Conservation (phyloP, 2,113 vertebrate species). For the Tetrao urogallus region DNA sequence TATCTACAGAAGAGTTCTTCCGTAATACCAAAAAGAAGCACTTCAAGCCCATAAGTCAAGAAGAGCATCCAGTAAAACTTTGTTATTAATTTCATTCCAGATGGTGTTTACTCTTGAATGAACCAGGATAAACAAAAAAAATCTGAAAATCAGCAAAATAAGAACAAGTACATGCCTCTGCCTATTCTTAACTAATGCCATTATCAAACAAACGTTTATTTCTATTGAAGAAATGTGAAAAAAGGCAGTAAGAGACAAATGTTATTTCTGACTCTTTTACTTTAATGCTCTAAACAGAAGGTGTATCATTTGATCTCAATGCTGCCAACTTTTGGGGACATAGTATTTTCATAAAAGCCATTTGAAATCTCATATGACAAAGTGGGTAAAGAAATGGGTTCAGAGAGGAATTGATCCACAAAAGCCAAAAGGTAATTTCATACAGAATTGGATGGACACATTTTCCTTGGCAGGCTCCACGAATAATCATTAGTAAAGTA, state of each 20-base stretch:
- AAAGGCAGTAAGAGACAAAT: neutral
- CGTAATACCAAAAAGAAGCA: neutral
- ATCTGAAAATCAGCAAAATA: neutral
- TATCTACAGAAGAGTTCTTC: neutral
- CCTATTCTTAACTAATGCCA: neutral
- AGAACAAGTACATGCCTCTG: neutral
- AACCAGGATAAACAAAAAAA: neutral
- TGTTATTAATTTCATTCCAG: neutral
- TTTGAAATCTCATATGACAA: slow-evolving; percentile 85
- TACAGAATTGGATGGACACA: slow-evolving; percentile 75
- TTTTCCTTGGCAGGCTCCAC: slow-evolving; percentile 69
- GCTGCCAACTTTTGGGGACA: neutral
- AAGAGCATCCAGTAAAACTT: neutral
- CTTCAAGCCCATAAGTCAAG: neutral
- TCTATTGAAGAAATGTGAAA: neutral
- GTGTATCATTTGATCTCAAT: neutral
- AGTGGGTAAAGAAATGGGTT: slow-evolving; percentile 89
- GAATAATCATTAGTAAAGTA: slow-evolving; percentile 83
- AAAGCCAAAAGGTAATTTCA: slow-evolving; percentile 87
- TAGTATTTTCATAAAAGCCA: slow-evolving; percentile 78
- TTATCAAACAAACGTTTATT: neutral
- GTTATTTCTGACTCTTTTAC: neutral
- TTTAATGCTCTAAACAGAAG: slow-evolving; percentile 15
- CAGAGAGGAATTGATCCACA: slow-evolving; percentile 88
- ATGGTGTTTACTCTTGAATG: neutral